A percentile compares a stretch with the other conserved stretches of the same genome.
These are phyloP conservation scores for Agrotis ipsilon DNA, from an alignment of 2,888 invertebrate genomes.

Conservation along the genomic window DNA sequence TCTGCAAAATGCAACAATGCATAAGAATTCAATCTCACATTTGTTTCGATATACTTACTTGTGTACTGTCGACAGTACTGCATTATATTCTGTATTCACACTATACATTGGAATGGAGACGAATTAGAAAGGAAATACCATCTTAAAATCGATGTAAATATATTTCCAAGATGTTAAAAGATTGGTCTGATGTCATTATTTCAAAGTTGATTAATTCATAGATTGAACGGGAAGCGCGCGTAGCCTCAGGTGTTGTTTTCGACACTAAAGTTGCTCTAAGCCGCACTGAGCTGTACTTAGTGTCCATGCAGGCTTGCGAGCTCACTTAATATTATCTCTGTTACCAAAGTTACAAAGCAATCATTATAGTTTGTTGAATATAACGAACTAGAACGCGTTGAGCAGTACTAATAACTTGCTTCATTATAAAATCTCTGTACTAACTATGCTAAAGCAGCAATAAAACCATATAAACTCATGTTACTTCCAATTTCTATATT, in stretches of 20 bases:
- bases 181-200: slow-evolving; percentile 40
- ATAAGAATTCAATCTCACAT: slow-evolving; percentile 88
- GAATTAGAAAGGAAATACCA: neutral
- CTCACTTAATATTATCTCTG: slow-evolving; percentile 81
- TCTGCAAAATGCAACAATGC: slow-evolving; percentile 89
- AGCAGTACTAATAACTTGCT: slow-evolving; percentile 21
- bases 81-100: slow-evolving; percentile 39
- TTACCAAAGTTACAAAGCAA: slow-evolving; percentile 73
- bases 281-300: slow-evolving; percentile 83
- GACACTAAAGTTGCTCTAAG: slow-evolving; percentile 86
- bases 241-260: slow-evolving; percentile 85
- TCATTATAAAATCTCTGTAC: slow-evolving; percentile 22
- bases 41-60: slow-evolving; percentile 75
- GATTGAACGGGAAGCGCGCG: slow-evolving; percentile 67
- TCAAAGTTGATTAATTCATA: slow-evolving; percentile 70
- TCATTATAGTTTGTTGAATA: slow-evolving; percentile 67
- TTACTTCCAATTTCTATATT: slow-evolving; percentile 39
- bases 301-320: slow-evolving; percentile 78
- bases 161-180: slow-evolving; percentile 3
- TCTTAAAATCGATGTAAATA: neutral
- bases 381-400: slow-evolving; percentile 14
- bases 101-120: neutral
- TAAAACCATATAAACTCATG: slow-evolving; percentile 10
- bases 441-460: neutral
- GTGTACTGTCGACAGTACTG: slow-evolving; percentile 48